Evolutionary conservation across 2,113 vertebrate genomes (phyloP).

Genomic region (Chionomys nivalis): DNA sequence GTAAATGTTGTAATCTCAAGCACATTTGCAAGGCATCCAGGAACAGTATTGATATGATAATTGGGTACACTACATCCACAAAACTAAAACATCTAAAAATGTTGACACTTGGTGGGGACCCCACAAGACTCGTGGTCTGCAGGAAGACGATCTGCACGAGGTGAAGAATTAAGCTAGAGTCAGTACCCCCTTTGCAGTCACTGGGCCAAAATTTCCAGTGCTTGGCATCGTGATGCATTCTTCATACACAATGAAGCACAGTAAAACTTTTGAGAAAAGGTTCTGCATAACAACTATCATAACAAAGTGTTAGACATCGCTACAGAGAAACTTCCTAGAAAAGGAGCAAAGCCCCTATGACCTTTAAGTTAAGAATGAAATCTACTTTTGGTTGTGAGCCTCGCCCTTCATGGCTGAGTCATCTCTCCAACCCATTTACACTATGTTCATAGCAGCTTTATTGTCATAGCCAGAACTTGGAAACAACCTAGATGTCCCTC

Average conservation of each 20-base stretch:
- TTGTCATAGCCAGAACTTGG: background rate
- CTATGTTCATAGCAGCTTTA: background rate
- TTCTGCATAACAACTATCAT: background rate
- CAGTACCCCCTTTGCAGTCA: background rate
- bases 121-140: background rate
- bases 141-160: background rate
- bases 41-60: background rate
- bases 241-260: background rate
- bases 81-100: background rate
- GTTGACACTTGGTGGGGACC: background rate
- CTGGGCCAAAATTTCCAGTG: background rate
- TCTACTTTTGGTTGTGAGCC: background rate
- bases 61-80: background rate
- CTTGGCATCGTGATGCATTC: background rate
- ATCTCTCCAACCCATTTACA: background rate
- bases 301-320: background rate
- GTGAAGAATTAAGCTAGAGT: background rate
- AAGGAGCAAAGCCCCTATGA: background rate
- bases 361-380: background rate
- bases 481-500: background rate
- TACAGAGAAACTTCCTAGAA: background rate
- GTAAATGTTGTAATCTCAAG: background rate
- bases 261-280: background rate
- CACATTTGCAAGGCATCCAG: background rate
- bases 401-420: background rate